These are phyloP conservation scores for Cistogaster globosa DNA, from an alignment of 2,888 invertebrate species.

Conservation along the genomic window DNA sequence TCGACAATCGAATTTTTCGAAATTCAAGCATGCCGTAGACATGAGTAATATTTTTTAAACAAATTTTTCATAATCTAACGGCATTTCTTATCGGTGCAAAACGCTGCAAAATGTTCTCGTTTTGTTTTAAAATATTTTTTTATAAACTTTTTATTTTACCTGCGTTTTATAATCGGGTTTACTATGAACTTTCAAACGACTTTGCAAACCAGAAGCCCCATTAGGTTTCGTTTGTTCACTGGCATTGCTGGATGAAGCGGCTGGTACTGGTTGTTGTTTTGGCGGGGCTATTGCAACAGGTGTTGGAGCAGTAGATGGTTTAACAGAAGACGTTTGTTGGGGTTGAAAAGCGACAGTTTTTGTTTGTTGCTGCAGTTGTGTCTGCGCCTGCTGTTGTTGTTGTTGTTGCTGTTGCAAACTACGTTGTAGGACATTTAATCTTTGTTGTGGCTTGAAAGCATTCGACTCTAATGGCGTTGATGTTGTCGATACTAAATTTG, in stretches of 20 bases:
- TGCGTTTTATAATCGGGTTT: conserved; percentile 47
- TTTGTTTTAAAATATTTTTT: no score
- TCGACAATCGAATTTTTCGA: no score
- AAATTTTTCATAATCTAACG: no score
- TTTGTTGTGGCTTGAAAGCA: conserved; percentile 53
- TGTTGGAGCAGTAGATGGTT: conserved; percentile 4
- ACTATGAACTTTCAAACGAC: conserved; percentile 54
- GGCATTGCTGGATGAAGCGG: conserved; percentile 21
- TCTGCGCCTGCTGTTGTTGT: conserved; percentile 37
- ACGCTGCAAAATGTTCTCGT: no score
- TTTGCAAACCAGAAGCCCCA: conserved; percentile 44
- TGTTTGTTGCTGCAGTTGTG: conserved; percentile 32
- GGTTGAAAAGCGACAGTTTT: conserved; percentile 16
- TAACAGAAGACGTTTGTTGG: neutral
- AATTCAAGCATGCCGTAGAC: no score
- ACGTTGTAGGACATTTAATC: conserved; percentile 54
- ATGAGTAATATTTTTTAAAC: no score
- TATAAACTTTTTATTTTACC: conserved; percentile 20
- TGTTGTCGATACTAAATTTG: conserved; percentile 31
- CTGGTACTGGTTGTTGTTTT: conserved; percentile 57
- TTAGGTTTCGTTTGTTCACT: conserved; percentile 31
- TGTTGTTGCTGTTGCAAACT: conserved; percentile 55
- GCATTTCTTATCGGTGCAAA: no score
- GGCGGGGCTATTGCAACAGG: conserved; percentile 25
- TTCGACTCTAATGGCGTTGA: conserved; percentile 50